Percentiles rank a stretch among this genome's conserved stretches.
These are phyloP conservation scores for Drosophila repleta DNA, from an alignment of 1,140 invertebrate genomes.

Conservation along the genomic window DNA sequence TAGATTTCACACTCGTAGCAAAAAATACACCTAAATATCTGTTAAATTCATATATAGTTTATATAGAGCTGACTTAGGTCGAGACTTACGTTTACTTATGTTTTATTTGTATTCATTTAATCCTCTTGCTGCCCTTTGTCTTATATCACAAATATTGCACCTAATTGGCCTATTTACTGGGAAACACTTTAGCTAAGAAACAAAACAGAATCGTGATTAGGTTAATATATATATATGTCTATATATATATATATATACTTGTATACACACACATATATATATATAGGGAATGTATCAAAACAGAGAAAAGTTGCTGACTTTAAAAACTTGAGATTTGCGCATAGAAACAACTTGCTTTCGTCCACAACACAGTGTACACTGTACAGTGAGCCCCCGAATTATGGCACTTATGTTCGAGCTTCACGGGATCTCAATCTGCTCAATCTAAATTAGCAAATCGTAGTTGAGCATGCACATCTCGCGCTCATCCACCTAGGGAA, in stretches of 20 bases:
- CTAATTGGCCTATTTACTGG: constrained; percentile 75
- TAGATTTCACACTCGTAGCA: constrained; percentile 75
- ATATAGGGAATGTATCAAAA: too few species aligned
- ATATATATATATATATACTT: too few species aligned
- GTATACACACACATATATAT: too few species aligned
- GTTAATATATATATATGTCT: too few species aligned
- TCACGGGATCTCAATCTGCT: constrained; percentile 46
- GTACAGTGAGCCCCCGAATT: constrained; percentile 18
- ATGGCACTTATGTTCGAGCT: constrained; percentile 64
- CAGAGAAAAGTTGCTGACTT: too few species aligned
- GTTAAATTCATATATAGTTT: constrained; percentile 3
- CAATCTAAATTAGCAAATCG: constrained; percentile 35
- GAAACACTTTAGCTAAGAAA: constrained; percentile 71
- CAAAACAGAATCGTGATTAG: constrained; percentile 13
- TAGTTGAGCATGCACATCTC: constrained; percentile 58
- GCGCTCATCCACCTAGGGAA: constrained; percentile 48
- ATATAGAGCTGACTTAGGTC: constrained; percentile 33
- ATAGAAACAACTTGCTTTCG: constrained; percentile 4
- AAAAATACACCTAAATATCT: constrained; percentile 18
- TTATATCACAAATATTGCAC: constrained; percentile 84
- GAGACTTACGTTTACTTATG: not conserved
- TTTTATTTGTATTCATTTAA: constrained; percentile 23
- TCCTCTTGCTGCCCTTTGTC: constrained; percentile 22
- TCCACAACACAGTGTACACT: not conserved
- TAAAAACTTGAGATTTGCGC: constrained; percentile 15